phyloP scores from a whole-genome alignment of 2,113 vertebrate species.

The Pterocles gutturalis region DNA sequence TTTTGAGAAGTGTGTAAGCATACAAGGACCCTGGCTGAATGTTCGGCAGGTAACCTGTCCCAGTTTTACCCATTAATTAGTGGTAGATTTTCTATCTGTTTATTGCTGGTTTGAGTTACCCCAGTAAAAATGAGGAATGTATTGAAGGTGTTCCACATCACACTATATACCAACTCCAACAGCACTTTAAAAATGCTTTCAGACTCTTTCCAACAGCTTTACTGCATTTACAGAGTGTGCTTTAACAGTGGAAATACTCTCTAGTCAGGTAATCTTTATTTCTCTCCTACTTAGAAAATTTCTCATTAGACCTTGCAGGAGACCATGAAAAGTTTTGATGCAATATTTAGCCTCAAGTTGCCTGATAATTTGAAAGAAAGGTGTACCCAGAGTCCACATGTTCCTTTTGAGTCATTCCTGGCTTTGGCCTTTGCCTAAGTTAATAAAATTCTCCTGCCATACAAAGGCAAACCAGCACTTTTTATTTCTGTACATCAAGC shows the following conservation, averaged over 20 bases:
- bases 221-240: background rate
- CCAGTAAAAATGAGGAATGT: background rate
- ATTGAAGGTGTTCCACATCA: background rate
- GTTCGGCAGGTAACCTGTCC: background rate
- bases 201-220: background rate
- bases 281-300: background rate
- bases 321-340: background rate
- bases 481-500: background rate
- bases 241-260: background rate
- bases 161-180: background rate
- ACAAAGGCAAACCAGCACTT: background rate
- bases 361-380: background rate
- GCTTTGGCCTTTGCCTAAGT: background rate
- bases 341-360: background rate
- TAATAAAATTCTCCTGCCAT: background rate
- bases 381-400: background rate
- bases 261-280: background rate
- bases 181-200: background rate
- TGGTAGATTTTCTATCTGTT: background rate
- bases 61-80: background rate
- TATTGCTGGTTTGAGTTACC: background rate
- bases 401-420: background rate
- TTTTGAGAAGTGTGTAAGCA: background rate
- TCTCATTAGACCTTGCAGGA: background rate
- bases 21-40: background rate